These are phyloP conservation scores for Diabrotica balteata DNA, from an alignment of 2,888 invertebrate genomes.

Conservation along the genomic window DNA sequence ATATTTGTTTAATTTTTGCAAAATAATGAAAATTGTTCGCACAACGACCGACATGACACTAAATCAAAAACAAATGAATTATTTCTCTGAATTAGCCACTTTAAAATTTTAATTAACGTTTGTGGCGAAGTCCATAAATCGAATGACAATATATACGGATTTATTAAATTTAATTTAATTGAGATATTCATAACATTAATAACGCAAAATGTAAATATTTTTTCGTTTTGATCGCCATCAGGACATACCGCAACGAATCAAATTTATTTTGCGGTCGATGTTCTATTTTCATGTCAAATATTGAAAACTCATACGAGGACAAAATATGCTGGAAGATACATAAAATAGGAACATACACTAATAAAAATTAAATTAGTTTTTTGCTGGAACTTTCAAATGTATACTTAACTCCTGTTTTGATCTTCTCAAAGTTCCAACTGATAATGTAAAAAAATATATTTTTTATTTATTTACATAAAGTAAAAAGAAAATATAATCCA, in stretches of 20 bases:
- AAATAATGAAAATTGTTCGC: too few relatives aligned
- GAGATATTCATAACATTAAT: slow-evolving; percentile 46
- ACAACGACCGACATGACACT: slow-evolving; percentile 5
- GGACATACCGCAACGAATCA: slow-evolving; percentile 46
- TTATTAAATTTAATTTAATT: slow-evolving; percentile 41
- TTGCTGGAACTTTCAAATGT: too few relatives aligned
- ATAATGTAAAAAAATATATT: too few relatives aligned
- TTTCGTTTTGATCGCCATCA: slow-evolving; percentile 46
- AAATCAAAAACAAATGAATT: slow-evolving; percentile 25
- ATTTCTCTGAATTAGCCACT: slow-evolving; percentile 29
- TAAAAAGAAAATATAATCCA: too few relatives aligned
- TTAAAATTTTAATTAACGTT: slow-evolving; percentile 46
- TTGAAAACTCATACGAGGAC: slow-evolving; percentile 38
- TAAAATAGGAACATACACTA: neutral
- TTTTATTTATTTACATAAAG: too few relatives aligned
- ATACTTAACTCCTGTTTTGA: too few relatives aligned
- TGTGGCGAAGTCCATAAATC: slow-evolving; percentile 42
- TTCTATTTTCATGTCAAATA: slow-evolving; percentile 42
- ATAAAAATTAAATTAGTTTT: too few relatives aligned
- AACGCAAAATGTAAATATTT: slow-evolving; percentile 45
- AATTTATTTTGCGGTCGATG: slow-evolving; percentile 46
- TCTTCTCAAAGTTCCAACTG: too few relatives aligned
- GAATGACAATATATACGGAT: slow-evolving; percentile 36
- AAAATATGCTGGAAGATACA: slow-evolving; percentile 10
- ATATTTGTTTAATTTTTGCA: too few relatives aligned